Base-by-base conservation (phyloP, 2,888 invertebrate species). In the Calameuta idolon region DNA sequence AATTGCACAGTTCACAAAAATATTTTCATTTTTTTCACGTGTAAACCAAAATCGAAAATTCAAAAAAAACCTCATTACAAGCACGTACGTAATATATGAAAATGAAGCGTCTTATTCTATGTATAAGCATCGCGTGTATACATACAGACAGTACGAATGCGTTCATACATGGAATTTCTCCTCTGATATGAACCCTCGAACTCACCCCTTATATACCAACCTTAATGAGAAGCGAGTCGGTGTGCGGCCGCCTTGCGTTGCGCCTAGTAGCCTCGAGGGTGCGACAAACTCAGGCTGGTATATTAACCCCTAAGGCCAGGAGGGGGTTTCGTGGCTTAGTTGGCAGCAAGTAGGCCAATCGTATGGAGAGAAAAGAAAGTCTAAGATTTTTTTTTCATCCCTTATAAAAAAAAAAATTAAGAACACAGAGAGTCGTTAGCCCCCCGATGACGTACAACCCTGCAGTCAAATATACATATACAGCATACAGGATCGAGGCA, bases 221-320 rank as follows among this genome's bases (percentile, higher is more conserved):
- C 79, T 85, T 85, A 85, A 85, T 82, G 82, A 85, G 81, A 81
- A 79, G 76, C 78, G 73, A 35, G 81, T 73, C 76, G 77, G 79
- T 55, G 79, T 78, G 74, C 78, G 79, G 74, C 79, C 77, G 79
- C 77, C 77, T 73, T 77, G 79, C 73, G 77, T 23, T 79, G 80
- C 75, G 77, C 69, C 73, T 73, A 68, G 76, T 37, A 75, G 77
- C 79, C 77, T 78, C 80, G 79, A 80, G 85, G 85, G 81, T 80
- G 80, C 80, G 82, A 83, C 82, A 77, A 78, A 76, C 80, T 80
- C 78, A 68, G 76, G 77, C 80, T 31, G 79, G 81, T 80, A 79
- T 85, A 84, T 85, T 81, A 85, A 84, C 80, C 55, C 74, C 37
- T n/a, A 40, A 34, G 69, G 55, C n/a, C 71, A 74, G 76, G 37